These are phyloP conservation scores for Pseudachorutes palmiensis DNA, from an alignment of 1,140 invertebrate species.

Conservation along the genomic window DNA sequence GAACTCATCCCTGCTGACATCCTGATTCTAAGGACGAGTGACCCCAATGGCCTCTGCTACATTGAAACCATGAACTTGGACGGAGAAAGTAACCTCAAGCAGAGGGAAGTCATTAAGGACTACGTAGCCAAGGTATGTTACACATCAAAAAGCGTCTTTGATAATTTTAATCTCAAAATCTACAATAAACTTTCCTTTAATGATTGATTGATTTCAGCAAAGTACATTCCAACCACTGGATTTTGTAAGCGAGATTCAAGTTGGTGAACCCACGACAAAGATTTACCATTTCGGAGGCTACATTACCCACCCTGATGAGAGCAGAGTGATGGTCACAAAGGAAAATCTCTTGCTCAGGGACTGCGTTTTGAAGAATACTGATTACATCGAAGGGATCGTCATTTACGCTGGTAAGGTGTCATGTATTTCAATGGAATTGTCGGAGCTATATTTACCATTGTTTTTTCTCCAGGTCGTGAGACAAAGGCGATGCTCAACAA, in stretches of 20 bases:
- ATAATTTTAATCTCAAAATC: slow-evolving; percentile 16
- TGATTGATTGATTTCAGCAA: slow-evolving; percentile 55
- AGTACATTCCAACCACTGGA: slow-evolving; percentile 65
- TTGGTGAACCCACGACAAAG: slow-evolving; percentile 87
- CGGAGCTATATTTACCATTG: slow-evolving; percentile 6
- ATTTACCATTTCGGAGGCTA: slow-evolving; percentile 90
- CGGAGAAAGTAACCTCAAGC: slow-evolving; percentile 98
- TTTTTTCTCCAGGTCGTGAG: slow-evolving; percentile 73
- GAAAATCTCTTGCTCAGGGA: slow-evolving; percentile 90
- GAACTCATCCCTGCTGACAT: slow-evolving; percentile 95
- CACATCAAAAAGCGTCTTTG: neutral
- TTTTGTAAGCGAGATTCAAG: slow-evolving; percentile 76
- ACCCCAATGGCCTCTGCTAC: slow-evolving; percentile 89
- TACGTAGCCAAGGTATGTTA: slow-evolving; percentile 47
- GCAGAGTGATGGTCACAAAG: slow-evolving; percentile 73
- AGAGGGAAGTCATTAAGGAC: slow-evolving; percentile 71
- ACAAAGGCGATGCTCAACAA: slow-evolving; percentile 98
- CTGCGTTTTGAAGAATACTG: slow-evolving; percentile 87
- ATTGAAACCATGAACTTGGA: slow-evolving; percentile 96
- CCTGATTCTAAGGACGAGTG: slow-evolving; percentile 77
- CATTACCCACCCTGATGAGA: slow-evolving; percentile 70
- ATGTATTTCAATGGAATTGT: no score
- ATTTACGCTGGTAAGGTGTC: slow-evolving; percentile 87
- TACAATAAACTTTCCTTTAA: no score
- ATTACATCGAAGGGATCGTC: slow-evolving; percentile 91